Base-by-base conservation (phyloP, 2,888 invertebrate species). In the Lordiphosa fenestrarum region DNA sequence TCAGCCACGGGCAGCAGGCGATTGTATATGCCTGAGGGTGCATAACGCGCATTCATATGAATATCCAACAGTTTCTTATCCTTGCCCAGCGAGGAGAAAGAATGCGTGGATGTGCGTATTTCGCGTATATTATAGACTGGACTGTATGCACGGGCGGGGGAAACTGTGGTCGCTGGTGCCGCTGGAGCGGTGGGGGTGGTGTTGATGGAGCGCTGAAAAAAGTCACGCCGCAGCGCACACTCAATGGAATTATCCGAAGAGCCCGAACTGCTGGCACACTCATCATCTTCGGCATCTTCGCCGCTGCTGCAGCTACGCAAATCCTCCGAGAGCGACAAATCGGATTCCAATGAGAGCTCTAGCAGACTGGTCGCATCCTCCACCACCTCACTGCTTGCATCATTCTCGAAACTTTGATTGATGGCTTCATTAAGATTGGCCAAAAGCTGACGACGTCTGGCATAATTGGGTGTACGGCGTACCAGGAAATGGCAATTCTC, bases 401-500 rank as follows among this genome's bases (percentile, higher is more conserved):
- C 46, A n/a, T 40, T 51, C 6, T 76, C 83, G 33, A 62, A 84
- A 3, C 78, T 73, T 47, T 83, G 74, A 9, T 62, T 65, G 41
- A 82, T 84, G 25, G 85, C 85, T 59, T 86, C 87, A 53, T 81
- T 87, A 6, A 88, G 72, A 30, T 86, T 81, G 53, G 87, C 81
- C 53, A 90, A 84, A 62, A 90, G 80, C 47, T 90, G 89, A 15
- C 87, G 84, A 75, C 90, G 90, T 69, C 91, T 90, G 63, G 92
- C 91, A 73, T 95, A 94, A 69, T 95, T 95, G 0, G 94, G 94
- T 90, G 95, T 95, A 69, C 95, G 91, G 56, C 95, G 92, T 59
- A 96, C 94, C 39, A 96, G 91, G 90, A 96, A 95, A 89, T 96
- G 95, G 80, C 95, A 94, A 54, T 91, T 92, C 70, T 91, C 91